Evolutionary conservation across 2,888 invertebrate species (phyloP), one percentile per base, ranked within the genome.

Genomic region (Lasioglossum oenotherae): DNA sequence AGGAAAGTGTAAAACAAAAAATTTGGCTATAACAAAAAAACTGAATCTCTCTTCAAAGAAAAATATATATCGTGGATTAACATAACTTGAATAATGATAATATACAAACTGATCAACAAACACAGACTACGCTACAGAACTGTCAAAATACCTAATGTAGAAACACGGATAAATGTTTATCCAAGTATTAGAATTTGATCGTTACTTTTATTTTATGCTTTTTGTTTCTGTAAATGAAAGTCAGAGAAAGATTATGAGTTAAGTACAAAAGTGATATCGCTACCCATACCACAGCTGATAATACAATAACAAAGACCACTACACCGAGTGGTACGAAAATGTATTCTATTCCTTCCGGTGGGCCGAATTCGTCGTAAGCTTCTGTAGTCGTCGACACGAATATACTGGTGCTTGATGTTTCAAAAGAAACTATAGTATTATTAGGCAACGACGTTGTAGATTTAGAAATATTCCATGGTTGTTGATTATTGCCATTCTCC

Each of bases 241-340:
- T 81, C 46, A 79, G 74, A 82, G 57, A 75, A 71, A 79, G 71
- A 83, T 91, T 90, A 86, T 87, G 49, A 83, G 75, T 85, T 81
- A 87, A 88, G 72, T 81, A 82, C 71, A 83, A 89, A 84, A 90
- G 90, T 91, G 87, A 90, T 89, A 89, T 87, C 85, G 81, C 84
- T 86, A 90, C 91, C 86, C 93, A 93, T 92, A 95, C 95, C 94
- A 94, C 94, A 89, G 94, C 94, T 82, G 95, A 94, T 80, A 95
- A 89, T 85, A 95, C 91, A 80, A 95, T 93, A 82, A 95, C 95
- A 88, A 94, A 95, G 88, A 95, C 93, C 93, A 95, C 93, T 49
- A 95, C 95, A 82, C 95, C 94, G 69, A 95, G 91, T 46, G 95
- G 95, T 81, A 95, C 95, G 89, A 95, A 95, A 91, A 95, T 95